Percentiles rank a stretch among this genome's conserved stretches.
phyloP scores from a whole-genome alignment of 2,888 invertebrate genomes.

The Cephus sareptanus region DNA sequence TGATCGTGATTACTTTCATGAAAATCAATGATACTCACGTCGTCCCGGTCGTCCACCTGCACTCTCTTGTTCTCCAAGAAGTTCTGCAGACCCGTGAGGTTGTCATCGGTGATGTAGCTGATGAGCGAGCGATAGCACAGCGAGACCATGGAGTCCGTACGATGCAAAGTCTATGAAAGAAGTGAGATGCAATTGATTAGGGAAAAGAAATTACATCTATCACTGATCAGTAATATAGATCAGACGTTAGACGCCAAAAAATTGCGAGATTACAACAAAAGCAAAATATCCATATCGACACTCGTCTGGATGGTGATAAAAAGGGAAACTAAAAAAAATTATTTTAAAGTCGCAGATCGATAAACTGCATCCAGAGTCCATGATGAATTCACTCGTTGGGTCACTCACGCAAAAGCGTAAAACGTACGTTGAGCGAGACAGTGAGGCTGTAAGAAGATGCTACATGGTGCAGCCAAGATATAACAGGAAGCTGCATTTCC shows the following conservation, averaged over 20 bases:
- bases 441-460: slow-evolving; percentile 33
- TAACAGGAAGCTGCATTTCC: slow-evolving; percentile 41
- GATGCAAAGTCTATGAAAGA: slow-evolving; percentile 81
- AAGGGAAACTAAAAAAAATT: background rate
- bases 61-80: slow-evolving; percentile 86
- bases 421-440: slow-evolving; percentile 35
- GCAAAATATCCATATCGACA: slow-evolving; percentile 1
- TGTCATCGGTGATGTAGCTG: slow-evolving; percentile 84
- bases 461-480: slow-evolving; percentile 44
- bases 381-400: background rate
- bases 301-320: background rate
- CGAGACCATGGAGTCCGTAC: slow-evolving; percentile 92
- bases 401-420: background rate
- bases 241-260: background rate
- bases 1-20: background rate
- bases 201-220: slow-evolving; percentile 10
- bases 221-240: slow-evolving; percentile 17
- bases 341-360: slow-evolving; percentile 17
- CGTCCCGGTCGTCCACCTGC: slow-evolving; percentile 88
- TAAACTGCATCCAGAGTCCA: background rate
- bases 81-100: slow-evolving; percentile 81
- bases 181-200: slow-evolving; percentile 10
- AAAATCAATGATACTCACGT: slow-evolving; percentile 69
- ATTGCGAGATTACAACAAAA: slow-evolving; percentile 3
- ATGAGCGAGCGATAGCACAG: slow-evolving; percentile 85